Evolutionary conservation across 2,113 vertebrate species (phyloP).

Genomic region (Tyto alba): DNA sequence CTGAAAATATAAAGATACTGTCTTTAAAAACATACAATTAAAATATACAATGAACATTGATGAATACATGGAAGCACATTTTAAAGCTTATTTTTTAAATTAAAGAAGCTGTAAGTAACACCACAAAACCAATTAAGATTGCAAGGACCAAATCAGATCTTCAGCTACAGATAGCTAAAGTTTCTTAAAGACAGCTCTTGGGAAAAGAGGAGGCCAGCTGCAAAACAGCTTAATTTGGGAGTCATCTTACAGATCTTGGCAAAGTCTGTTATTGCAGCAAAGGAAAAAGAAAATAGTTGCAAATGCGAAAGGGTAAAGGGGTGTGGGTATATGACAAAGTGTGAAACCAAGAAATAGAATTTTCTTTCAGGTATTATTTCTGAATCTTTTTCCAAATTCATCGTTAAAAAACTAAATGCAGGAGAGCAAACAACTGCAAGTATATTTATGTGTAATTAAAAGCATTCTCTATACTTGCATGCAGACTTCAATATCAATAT

Average conservation of each 20-base stretch:
- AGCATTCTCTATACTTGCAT: background rate
- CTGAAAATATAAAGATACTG: constrained; percentile 62
- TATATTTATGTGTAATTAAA: background rate
- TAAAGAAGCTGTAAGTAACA: background rate
- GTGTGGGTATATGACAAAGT: background rate
- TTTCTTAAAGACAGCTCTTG: background rate
- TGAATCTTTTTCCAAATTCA: background rate
- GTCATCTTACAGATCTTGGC: background rate
- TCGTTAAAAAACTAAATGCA: background rate
- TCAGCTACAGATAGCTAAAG: background rate
- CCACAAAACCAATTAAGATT: background rate
- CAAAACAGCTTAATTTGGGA: background rate
- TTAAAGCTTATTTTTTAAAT: background rate
- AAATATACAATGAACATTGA: background rate
- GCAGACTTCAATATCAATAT: background rate
- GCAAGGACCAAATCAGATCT: background rate
- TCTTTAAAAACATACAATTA: background rate
- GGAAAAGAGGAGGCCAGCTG: background rate
- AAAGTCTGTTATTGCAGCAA: background rate
- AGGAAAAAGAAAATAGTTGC: background rate
- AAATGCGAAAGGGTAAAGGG: background rate
- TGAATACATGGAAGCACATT: background rate
- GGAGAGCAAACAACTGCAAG: background rate
- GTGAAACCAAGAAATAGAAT: background rate
- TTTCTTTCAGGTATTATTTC: background rate